phyloP scores from a whole-genome alignment of 2,888 invertebrate species.

The Diaprepes abbreviatus region DNA sequence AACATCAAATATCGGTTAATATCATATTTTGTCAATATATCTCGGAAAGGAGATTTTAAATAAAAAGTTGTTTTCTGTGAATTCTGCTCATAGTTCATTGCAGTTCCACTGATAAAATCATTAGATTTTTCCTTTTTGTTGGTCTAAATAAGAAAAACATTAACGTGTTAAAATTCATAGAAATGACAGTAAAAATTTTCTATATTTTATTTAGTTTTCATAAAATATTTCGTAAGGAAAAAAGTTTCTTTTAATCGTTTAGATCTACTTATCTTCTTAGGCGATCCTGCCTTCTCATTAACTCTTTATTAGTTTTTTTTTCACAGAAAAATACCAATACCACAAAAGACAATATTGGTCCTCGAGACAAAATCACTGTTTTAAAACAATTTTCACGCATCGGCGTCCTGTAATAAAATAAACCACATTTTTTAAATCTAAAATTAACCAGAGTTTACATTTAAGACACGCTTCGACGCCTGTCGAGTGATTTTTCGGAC shows the following conservation, averaged over 20 bases:
- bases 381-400: conserved; percentile 45
- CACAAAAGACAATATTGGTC: conserved; percentile 43
- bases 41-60: no score
- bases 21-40: no score
- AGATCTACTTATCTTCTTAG: neutral
- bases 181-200: no score
- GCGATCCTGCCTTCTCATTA: neutral
- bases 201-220: no score
- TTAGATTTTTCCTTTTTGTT: no score
- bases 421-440: conserved; percentile 22
- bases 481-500: conserved; percentile 41
- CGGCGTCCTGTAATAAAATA: conserved; percentile 38
- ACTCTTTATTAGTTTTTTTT: conserved; percentile 29
- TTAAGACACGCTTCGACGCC: conserved; percentile 42
- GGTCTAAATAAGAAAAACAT: no score
- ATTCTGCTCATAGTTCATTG: no score
- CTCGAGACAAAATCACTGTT: conserved; percentile 25
- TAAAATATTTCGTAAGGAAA: no score
- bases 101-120: no score
- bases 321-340: conserved; percentile 14
- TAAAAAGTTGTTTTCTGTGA: no score
- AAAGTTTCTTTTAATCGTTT: neutral
- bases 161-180: no score
- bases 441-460: conserved; percentile 35
- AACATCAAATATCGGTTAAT: no score